A percentile compares a stretch with the other conserved stretches of the same genome.
These are phyloP conservation scores for Dasyornis broadbenti DNA, from an alignment of 2,113 vertebrate genomes.

Conservation along the genomic window DNA sequence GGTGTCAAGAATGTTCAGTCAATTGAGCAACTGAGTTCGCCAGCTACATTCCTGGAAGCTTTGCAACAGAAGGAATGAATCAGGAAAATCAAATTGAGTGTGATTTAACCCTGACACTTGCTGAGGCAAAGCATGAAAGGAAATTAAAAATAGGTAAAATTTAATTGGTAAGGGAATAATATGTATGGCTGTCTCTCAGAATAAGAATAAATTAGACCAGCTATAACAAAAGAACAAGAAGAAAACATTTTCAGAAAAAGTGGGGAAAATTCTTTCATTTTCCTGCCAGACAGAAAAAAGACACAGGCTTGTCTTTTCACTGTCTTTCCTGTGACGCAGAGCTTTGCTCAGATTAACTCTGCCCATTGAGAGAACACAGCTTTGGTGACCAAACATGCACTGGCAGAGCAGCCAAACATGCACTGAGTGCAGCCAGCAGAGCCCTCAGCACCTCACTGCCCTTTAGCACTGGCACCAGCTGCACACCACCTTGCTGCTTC, in stretches of 20 bases:
- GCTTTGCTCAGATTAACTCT: not conserved
- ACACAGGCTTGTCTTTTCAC: not conserved
- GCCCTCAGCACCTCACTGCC: not conserved
- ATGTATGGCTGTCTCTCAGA: not conserved
- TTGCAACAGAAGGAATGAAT: conserved; percentile 22
- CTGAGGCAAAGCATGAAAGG: not conserved
- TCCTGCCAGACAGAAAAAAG: not conserved
- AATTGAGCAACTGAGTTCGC: not conserved
- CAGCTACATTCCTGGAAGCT: conserved; percentile 18
- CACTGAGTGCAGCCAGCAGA: not conserved
- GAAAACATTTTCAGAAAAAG: not conserved
- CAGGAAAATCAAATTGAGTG: not conserved
- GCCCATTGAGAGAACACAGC: not conserved
- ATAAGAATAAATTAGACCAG: not conserved
- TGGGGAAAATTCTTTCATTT: not conserved
- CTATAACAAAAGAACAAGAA: not conserved
- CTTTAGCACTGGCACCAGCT: not conserved
- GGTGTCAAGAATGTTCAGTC: conserved; percentile 17
- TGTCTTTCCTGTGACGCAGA: not conserved
- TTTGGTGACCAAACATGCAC: not conserved
- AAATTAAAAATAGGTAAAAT: not conserved
- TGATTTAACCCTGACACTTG: not conserved
- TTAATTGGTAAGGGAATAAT: not conserved
- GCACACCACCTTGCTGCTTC: not conserved
- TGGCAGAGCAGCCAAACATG: too few species aligned